Evolutionary conservation across 2,113 vertebrate species (phyloP), one percentile per base, ranked within the genome.

Genomic region (Scolopax mira): DNA sequence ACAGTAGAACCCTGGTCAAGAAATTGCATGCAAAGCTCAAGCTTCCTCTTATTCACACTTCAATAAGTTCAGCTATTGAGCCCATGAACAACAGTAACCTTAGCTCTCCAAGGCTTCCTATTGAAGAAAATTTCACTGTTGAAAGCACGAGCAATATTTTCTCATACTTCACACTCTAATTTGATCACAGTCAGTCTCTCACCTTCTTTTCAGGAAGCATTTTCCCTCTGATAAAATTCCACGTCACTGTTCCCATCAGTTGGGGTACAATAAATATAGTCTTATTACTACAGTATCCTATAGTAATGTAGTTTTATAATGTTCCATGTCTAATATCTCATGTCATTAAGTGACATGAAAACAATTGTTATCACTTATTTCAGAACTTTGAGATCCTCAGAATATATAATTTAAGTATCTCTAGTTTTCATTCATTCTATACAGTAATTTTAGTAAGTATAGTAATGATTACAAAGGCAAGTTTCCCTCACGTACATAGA

Each of bases 271-370:
- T 6, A 35, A 42, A 6, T 57, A 13, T 13, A 5, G 3, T 8
- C 2, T 23, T 31, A 10, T 9, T 21, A 9, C 9, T 25, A 6
- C 62, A 75, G 4, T 8, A 15, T 8, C 3, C 15, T 54, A n/a
- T 13, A 39, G 21, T 21, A 48, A 39, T 12, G 8, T 8, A 18
- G 9, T 6, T 54, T 55, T 25, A 12, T 18, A 58, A 6, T 5
- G 37, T 6, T 11, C 2, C 11, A 7, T 6, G 3, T 30, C 12
- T 9, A 31, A 33, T 14, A 5, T 41, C 22, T 44, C 3, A 5
- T 41, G 18, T 44, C 3, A 0, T 33, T 78, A 42, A 19, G 9
- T 27, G 52, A 33, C 7, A 39, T 11, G 10, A 79, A 5, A 89
- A 52, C 0, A 48, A 42, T 5, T 37, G 3, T 22, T 24, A n/a